A percentile compares a stretch with the other conserved stretches of the same genome.
These are phyloP conservation scores for Dipodomys ordii DNA, from an alignment of 2,113 vertebrate species.

Conservation along the genomic window DNA sequence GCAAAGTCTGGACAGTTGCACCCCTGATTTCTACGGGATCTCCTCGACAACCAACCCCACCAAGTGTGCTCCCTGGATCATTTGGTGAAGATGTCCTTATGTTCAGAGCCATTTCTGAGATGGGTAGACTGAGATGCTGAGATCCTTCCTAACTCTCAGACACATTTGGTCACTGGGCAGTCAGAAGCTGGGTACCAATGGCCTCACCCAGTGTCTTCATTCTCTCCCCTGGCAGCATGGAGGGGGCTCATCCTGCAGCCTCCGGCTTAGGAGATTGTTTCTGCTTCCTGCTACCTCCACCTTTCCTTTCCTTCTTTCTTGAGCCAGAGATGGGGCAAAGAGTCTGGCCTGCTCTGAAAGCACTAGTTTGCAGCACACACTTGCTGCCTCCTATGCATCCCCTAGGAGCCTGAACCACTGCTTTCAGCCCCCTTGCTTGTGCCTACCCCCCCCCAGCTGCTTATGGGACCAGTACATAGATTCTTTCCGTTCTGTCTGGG, in stretches of 20 bases:
- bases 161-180: too few relatives aligned
- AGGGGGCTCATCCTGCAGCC: background rate
- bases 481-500: conserved; percentile 19
- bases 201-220: too few relatives aligned
- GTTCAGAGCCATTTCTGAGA: background rate
- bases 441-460: background rate
- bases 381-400: background rate
- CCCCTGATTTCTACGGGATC: background rate
- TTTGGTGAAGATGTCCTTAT: background rate
- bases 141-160: background rate
- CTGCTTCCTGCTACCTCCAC: background rate
- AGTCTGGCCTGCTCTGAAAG: background rate
- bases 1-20: background rate
- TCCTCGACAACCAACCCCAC: background rate
- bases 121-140: background rate
- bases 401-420: background rate
- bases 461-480: rapidly evolving
- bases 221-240: too few relatives aligned
- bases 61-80: background rate
- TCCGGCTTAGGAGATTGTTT: background rate
- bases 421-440: background rate
- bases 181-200: background rate
- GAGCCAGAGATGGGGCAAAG: rapidly evolving
- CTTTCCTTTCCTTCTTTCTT: background rate
- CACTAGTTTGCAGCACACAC: background rate